phyloP scores from a whole-genome alignment of 2,113 vertebrate species.

The Plecturocebus donacophilus region DNA sequence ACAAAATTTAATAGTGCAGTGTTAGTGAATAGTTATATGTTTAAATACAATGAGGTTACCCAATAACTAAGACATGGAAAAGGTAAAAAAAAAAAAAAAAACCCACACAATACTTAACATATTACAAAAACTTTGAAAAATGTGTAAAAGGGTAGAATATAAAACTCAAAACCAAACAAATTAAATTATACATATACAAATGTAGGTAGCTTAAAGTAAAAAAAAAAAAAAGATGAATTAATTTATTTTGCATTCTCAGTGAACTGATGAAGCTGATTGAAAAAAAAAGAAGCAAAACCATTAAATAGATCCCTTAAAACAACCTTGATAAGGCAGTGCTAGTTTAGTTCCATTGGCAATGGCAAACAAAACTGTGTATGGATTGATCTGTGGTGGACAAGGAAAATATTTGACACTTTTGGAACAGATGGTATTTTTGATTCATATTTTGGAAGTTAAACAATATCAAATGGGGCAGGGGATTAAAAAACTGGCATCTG shows the following conservation, averaged over 20 bases:
- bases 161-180: not conserved
- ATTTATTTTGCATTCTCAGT: constrained; percentile 41
- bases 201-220: not conserved
- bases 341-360: not conserved
- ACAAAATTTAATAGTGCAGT: not conserved
- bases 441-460: constrained; percentile 32
- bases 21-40: not conserved
- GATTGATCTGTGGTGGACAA: not conserved
- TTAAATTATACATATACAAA: not conserved
- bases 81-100: too few species aligned
- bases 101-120: not conserved
- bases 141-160: not conserved
- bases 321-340: not conserved
- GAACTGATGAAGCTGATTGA: not conserved
- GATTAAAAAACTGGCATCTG: not conserved
- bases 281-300: not conserved
- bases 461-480: not conserved
- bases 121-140: not conserved
- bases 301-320: not conserved
- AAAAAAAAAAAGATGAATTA: not conserved
- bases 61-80: not conserved
- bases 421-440: constrained; percentile 2
- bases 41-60: not conserved
- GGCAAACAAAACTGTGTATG: not conserved
- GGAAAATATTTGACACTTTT: not conserved